Conservation (phyloP, 1,140 invertebrate genomes). For the Orchesella cincta region DNA sequence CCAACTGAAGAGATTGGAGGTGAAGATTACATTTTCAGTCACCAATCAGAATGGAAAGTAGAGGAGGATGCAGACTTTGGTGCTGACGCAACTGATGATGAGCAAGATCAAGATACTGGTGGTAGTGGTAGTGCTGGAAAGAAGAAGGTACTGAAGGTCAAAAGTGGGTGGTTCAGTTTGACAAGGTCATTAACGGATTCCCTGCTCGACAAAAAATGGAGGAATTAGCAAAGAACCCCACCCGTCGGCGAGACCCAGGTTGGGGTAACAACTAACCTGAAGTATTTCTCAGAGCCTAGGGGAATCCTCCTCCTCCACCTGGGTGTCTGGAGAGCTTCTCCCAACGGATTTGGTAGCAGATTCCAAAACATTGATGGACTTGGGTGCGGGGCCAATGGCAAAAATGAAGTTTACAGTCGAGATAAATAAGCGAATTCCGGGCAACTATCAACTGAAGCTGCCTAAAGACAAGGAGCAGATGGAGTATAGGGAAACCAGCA, state of each 20-base stretch:
- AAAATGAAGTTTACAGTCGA: slow-evolving; percentile 44
- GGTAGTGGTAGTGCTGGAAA: too few species aligned
- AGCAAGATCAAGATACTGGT: too few species aligned
- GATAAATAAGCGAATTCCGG: slow-evolving; percentile 30
- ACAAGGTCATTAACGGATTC: neutral
- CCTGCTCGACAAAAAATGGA: neutral
- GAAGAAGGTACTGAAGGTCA: too few species aligned
- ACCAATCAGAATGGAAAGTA: too few species aligned
- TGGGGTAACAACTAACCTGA: too few species aligned
- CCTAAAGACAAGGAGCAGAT: slow-evolving; percentile 25
- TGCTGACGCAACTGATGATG: too few species aligned
- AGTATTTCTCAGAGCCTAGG: neutral
- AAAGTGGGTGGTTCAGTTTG: neutral
- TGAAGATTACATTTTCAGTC: too few species aligned
- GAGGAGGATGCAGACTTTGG: too few species aligned
- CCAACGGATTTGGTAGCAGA: slow-evolving; percentile 41
- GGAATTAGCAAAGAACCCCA: too few species aligned
- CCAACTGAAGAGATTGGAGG: too few species aligned
- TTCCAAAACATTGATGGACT: slow-evolving; percentile 36
- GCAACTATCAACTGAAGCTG: slow-evolving; percentile 34
- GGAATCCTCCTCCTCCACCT: neutral
- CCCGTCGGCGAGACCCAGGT: too few species aligned
- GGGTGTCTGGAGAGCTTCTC: slow-evolving; percentile 42
- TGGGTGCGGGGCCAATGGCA: slow-evolving; percentile 31
- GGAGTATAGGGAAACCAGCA: neutral